Evolutionary conservation across 2,797 vertebrate genomes (phyloP), one percentile per base, ranked within the genome.

Genomic region (Centropyge bicolor): DNA sequence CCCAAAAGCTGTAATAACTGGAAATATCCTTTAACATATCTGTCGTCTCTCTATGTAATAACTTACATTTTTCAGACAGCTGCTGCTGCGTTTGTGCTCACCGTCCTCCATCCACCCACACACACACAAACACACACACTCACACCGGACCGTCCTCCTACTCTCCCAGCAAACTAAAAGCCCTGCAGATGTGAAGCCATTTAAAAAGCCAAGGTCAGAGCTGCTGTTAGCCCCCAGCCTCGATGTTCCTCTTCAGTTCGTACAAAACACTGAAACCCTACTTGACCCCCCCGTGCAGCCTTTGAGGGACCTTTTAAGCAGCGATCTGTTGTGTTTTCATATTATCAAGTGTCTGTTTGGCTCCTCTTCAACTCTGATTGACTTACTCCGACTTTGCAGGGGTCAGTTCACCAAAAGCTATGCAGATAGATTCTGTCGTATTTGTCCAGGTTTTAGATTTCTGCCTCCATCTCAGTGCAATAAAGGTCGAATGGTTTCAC

Each of bases 151-250:
- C 27, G 6, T 24, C 54, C 45, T 41, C 59, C 70, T 45, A 38
- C 54, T 55, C 36, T 17, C 22, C 11, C 54, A 4, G 40, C 48
- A 36, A 20, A 51, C 52, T n/a, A 12, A 55, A 66, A 24, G 41
- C 74, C 71, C 52, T 22, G 72, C 59, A 74, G 70, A 65, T 45
- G 69, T 74, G 40, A 40, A 64, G 46, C 51, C 63, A 17, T 73
- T 70, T 48, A 65, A 76, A 60, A 72, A 72, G 54, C 36, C 65
- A 43, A 76, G 80, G 80, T 86, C 80, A 74, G 62, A 74, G 72
- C 70, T 40, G 65, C 68, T 24, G 4, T 57, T 45, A 57, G 72
- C 72, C 60, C 40, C 54, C 63, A 82, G 75, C 49, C 22, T 36
- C 22, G n/a, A 8, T 20, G 9, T 27, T 73, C 38, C 45, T 70